Evolutionary conservation across 2,113 vertebrate species (phyloP).

Genomic region (Tragelaphus imberbis): DNA sequence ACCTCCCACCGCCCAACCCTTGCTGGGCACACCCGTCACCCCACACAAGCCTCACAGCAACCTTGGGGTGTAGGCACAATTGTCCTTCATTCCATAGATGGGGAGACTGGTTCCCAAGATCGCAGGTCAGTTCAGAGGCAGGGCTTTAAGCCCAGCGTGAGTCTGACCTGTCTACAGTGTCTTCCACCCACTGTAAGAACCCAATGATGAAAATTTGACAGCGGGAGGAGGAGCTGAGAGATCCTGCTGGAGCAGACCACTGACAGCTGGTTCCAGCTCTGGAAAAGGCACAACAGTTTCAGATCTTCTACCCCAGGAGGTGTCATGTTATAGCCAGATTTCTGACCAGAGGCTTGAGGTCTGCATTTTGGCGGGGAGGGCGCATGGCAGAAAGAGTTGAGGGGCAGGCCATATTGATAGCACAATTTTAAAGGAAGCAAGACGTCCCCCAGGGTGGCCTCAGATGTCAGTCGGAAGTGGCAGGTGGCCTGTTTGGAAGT

Average conservation of each 20-base stretch:
- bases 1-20: neutral
- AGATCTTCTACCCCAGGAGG: neutral
- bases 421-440: neutral
- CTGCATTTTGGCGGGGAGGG: neutral
- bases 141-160: neutral
- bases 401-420: neutral
- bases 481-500: neutral
- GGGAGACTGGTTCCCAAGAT: neutral
- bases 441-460: neutral
- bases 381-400: neutral
- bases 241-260: accelerated
- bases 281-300: neutral
- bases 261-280: neutral
- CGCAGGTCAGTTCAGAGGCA: neutral
- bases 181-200: neutral
- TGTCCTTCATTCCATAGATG: neutral
- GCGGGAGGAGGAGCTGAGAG: neutral
- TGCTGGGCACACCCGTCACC: neutral
- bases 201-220: neutral
- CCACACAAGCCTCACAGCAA: neutral
- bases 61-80: accelerated
- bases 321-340: neutral
- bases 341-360: neutral
- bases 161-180: neutral
- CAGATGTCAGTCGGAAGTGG: neutral